Conservation (phyloP, 2,888 invertebrate genomes). For the Parochlus steinenii region DNA sequence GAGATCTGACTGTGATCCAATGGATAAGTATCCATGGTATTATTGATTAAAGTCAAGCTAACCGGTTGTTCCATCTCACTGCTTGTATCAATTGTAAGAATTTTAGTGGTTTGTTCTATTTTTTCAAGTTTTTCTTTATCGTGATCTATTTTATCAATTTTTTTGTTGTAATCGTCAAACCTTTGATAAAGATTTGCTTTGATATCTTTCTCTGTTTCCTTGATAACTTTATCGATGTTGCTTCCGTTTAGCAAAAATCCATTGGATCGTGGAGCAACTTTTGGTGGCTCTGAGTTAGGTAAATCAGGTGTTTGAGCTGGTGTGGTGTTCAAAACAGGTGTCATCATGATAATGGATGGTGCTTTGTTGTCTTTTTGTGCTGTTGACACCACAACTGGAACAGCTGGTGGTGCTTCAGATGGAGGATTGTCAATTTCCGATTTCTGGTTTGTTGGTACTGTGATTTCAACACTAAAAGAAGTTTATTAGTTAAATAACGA, state of each 20-base stretch:
- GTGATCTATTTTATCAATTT: slow-evolving; percentile 1
- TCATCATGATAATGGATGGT: slow-evolving; percentile 9
- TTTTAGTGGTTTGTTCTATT: neutral
- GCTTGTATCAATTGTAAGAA: slow-evolving; percentile 4
- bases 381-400: neutral
- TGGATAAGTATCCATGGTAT: slow-evolving; percentile 4
- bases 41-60: slow-evolving; percentile 13
- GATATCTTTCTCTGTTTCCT: neutral
- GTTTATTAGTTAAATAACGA: too few relatives aligned
- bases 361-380: too few relatives aligned
- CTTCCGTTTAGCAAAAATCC: too few relatives aligned
- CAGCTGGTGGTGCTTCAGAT: too few relatives aligned
- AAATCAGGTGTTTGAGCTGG: too few relatives aligned
- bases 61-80: slow-evolving; percentile 12
- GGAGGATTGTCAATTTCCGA: neutral
- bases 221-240: neutral
- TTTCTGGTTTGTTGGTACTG: neutral
- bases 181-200: slow-evolving; percentile 8
- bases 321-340: neutral
- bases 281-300: too few relatives aligned
- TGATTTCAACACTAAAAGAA: slow-evolving; percentile 13
- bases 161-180: neutral
- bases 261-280: too few relatives aligned
- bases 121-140: neutral
- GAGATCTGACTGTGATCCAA: slow-evolving; percentile 12